Conservation (phyloP, 2,113 vertebrate genomes). For the Xenus cinereus region DNA sequence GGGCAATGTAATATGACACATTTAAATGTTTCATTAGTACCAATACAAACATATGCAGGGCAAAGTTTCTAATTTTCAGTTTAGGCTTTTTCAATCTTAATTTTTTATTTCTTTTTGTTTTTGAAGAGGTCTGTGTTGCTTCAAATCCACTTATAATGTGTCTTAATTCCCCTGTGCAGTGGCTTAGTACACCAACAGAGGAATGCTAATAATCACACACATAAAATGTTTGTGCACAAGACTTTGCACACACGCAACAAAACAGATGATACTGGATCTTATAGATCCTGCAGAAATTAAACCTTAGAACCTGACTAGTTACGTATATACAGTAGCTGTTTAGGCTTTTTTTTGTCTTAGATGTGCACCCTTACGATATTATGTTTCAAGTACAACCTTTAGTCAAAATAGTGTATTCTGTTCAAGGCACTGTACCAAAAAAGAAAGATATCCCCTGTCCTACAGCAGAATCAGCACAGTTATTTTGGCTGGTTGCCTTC, state of each 20-base stretch:
- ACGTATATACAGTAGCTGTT: neutral
- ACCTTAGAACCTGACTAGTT: neutral
- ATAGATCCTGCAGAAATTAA: neutral
- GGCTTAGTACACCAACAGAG: neutral
- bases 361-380: neutral
- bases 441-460: neutral
- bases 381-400: neutral
- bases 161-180: neutral
- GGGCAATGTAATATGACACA: neutral
- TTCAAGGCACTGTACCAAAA: neutral
- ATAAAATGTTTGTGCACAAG: neutral
- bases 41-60: neutral
- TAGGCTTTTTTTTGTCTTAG: neutral
- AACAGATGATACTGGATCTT: neutral
- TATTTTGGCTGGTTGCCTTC: neutral
- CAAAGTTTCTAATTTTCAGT: neutral
- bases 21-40: neutral
- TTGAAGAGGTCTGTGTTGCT: neutral
- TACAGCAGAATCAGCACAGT: neutral
- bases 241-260: rapidly evolving
- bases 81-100: neutral
- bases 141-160: neutral
- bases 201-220: neutral
- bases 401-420: neutral
- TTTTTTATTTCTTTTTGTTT: neutral